These are phyloP conservation scores for Gerris lacustris DNA, from an alignment of 2,888 invertebrate species.

Conservation along the genomic window DNA sequence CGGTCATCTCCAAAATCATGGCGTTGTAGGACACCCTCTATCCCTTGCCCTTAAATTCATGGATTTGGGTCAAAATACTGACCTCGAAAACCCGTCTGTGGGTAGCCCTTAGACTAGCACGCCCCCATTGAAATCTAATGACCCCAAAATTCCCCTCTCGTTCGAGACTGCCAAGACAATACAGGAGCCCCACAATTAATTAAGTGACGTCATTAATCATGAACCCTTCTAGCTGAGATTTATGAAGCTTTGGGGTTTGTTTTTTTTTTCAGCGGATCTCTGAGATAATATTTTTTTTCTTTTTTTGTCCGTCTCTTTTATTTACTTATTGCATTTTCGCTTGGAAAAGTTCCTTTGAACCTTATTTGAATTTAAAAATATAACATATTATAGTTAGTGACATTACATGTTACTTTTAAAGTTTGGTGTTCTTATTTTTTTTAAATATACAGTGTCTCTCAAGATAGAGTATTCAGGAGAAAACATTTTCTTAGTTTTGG, in stretches of 20 bases:
- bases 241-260: background rate
- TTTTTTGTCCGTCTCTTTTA: no score
- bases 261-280: background rate
- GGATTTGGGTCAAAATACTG: background rate
- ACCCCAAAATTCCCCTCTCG: background rate
- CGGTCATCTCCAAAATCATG: background rate
- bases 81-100: background rate
- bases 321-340: no score
- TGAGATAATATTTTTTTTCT: no score
- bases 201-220: constrained; percentile 3
- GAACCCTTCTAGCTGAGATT: background rate
- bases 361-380: no score
- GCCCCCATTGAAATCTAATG: constrained; percentile 3
- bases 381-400: no score
- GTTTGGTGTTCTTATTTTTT: no score
- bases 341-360: no score
- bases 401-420: no score
- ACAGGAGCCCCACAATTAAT: background rate
- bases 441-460: no score
- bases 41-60: background rate
- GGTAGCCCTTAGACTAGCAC: background rate
- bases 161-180: background rate
- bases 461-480: no score
- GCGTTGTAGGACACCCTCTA: background rate
- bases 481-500: no score